Evolutionary conservation across 2,888 invertebrate genomes (phyloP), one percentile per base, ranked within the genome.

Genomic region (Brachylomia viminalis): DNA sequence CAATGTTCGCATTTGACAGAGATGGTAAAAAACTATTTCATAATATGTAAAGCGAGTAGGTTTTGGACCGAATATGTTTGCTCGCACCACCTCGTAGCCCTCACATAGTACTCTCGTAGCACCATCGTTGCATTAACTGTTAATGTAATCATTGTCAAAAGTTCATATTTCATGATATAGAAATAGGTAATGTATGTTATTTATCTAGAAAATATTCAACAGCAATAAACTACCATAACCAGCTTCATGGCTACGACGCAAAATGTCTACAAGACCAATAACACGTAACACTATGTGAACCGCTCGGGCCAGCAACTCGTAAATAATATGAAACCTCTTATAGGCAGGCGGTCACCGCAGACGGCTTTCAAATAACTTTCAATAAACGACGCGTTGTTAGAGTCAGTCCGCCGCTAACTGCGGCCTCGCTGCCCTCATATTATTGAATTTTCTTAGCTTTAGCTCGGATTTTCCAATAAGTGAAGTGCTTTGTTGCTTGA

Each of bases 331-430:
- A 88, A 91, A 86, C 87, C 89, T 87, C 88, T 89, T 89, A 87
- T 77, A 86, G 89, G 86, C 89, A 88, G 87, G 87, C 88, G 89
- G 90, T 87, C 86, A 88, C 89, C 88, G 90, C 90, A 90, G 90
- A 91, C 90, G 89, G 90, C 88, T 93, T 92, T 91, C 89, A 92
- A 93, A 92, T 92, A 91, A 92, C 91, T 92, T 92, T 89, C 91
- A 91, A 92, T 92, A 92, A 92, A 85, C 87, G 89, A 86, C 87
- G 86, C 88, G 89, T 87, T 84, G 87, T 88, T 87, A 87, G 84
- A 87, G 72, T 83, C 84, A 80, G 84, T 77, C 84, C 85, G 86
- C 82, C 66, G 78, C 81, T 89, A 85, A 83, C 87, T 84, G 85
- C 78, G 87, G 85, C 86, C 87, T 80, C 82, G 79, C 83, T 87